Evolutionary conservation across 2,888 invertebrate species (phyloP), one percentile per base, ranked within the genome.

Genomic region (Mythimna impura): DNA sequence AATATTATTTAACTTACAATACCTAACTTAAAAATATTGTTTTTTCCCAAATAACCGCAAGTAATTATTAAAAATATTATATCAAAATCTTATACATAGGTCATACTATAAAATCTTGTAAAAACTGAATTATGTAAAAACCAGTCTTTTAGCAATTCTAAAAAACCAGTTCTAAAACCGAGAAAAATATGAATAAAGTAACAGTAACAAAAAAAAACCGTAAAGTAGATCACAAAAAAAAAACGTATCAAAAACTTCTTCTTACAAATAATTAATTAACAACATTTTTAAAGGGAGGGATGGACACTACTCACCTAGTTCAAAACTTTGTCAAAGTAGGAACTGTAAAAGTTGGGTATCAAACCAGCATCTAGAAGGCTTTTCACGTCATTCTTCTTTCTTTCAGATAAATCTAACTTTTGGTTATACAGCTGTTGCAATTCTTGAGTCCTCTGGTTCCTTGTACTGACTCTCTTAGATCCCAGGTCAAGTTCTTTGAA

Each of bases 361-460:
- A 36, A 36, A 60, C 36, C 60, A 60, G 60, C 34, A 60, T 60
- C 60, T 60, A 60, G 60, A 36, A 60, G 60, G 36, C 60, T 60
- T 60, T 60, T 60, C 60, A 60, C 60, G 60, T 60, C 60, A 60
- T 60, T 60, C 36, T 60, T 60, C 17, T 60, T 36, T 60, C 60
- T 36, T 36, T 60, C 36, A 2, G 60, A 36, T 60, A 60, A n/a
- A 60, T 60, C 60, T 4, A 36, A 60, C 60, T 60, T 60, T 55
- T 55, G 55, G 14, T 55, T 55, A 55, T 58, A 58, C 57, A 58
- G 57, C 34, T 55, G 55, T 55, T 55, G 55, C 55, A 30, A 12
- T 55, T 55, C 55, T 55, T 30, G 55, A 55, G 55, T 55, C 55
- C 55, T 12, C 55, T 55, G 55, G 55, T 55, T 55, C 55, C 55